These are phyloP conservation scores for Diploscapter pachys DNA, from an alignment of 1,140 invertebrate genomes.

Conservation along the genomic window DNA sequence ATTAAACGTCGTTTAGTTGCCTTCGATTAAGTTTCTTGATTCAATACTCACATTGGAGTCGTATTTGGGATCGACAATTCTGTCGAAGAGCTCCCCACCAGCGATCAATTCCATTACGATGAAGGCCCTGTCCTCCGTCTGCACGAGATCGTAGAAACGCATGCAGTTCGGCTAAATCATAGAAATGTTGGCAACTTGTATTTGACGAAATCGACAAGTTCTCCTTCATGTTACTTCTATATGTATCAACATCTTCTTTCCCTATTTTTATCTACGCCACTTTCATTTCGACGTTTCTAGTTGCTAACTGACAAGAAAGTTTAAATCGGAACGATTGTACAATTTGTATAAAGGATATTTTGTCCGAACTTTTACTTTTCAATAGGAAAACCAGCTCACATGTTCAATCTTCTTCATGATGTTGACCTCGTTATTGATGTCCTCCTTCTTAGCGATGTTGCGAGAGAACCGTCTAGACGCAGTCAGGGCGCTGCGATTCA, in stretches of 20 bases:
- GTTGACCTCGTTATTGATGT: constrained; percentile 5
- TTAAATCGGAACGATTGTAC: too few relatives aligned
- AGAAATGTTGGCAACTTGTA: background rate
- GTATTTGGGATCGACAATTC: constrained; percentile 2
- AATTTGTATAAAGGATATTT: too few relatives aligned
- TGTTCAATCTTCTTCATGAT: constrained; percentile 4
- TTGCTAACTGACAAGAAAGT: too few relatives aligned
- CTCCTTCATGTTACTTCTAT: too few relatives aligned
- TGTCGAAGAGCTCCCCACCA: constrained; percentile 16
- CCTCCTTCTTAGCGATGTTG: background rate
- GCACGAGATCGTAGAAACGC: background rate
- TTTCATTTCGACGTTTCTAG: too few relatives aligned
- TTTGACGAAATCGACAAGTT: too few relatives aligned
- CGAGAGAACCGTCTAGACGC: background rate
- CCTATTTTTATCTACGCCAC: too few relatives aligned
- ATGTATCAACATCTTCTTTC: too few relatives aligned
- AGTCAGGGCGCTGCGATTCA: background rate
- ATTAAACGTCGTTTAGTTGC: too few relatives aligned
- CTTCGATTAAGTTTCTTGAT: too few relatives aligned
- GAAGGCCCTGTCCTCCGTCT: background rate
- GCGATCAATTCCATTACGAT: background rate
- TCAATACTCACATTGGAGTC: background rate
- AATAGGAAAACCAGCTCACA: background rate
- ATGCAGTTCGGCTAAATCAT: background rate
- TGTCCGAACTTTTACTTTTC: too few relatives aligned